Percentiles rank a stretch among this genome's conserved stretches.
phyloP scores from a whole-genome alignment of 1,140 invertebrate species.

The Hycleus cichorii region DNA sequence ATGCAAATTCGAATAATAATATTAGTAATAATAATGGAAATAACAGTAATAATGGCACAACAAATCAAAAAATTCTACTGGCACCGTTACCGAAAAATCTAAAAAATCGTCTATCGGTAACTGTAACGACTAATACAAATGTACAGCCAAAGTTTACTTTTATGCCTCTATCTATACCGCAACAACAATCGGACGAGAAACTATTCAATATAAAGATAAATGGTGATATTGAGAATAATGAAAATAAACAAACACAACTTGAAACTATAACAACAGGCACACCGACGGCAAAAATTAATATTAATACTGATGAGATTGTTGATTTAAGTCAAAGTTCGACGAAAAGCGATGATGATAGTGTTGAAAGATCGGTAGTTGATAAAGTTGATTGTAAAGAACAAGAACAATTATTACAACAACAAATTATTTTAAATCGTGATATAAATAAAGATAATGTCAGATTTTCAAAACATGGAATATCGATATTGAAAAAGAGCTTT shows the following conservation, averaged over 20 bases:
- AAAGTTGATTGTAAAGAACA: conserved; percentile 31
- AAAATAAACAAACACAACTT: too few species aligned
- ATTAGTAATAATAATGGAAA: neutral
- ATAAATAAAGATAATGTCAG: conserved; percentile 16
- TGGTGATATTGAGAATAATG: conserved; percentile 32
- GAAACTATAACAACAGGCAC: conserved; percentile 27
- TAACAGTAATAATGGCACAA: neutral
- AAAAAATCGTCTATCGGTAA: conserved; percentile 40
- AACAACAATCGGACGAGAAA: conserved; percentile 38
- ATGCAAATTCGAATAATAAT: neutral
- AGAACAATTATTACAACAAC: conserved; percentile 35
- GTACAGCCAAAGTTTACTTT: conserved; percentile 44
- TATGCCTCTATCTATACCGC: conserved; percentile 44
- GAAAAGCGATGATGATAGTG: too few species aligned
- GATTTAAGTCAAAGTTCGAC: conserved; percentile 11
- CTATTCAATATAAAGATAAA: conserved; percentile 51
- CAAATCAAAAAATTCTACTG: conserved; percentile 31
- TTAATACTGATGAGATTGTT: conserved; percentile 22
- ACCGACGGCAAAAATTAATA: neutral
- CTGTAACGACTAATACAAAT: conserved; percentile 38
- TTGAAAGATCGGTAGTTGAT: conserved; percentile 23
- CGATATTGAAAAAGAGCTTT: conserved; percentile 37
- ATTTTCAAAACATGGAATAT: conserved; percentile 34
- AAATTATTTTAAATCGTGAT: conserved; percentile 31
- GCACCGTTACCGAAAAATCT: conserved; percentile 48